Conservation (phyloP, 1,140 invertebrate genomes). For the Drosophila ambigua region DNA sequence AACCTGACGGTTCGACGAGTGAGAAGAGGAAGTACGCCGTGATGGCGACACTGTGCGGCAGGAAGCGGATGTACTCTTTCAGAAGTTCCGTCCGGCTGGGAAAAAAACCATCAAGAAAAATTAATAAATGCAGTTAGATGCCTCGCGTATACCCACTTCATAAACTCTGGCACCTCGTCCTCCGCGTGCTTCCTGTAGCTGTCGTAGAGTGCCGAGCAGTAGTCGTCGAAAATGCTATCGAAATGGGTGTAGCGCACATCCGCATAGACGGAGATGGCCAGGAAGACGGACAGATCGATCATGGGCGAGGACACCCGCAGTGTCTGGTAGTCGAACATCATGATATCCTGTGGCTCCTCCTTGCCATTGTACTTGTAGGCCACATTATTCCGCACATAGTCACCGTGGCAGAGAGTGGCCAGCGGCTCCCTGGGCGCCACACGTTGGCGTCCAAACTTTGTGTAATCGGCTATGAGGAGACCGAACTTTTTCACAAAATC, state of each 20-base stretch:
- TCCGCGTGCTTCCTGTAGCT: conserved; percentile 45
- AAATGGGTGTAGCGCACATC: conserved; percentile 69
- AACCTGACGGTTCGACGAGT: conserved; percentile 48
- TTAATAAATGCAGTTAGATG: not conserved
- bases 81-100: conserved; percentile 54
- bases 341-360: conserved; percentile 59
- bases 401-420: conserved; percentile 75
- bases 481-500: conserved; percentile 54
- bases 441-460: conserved; percentile 44
- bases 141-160: conserved; percentile 47
- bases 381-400: conserved; percentile 79
- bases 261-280: conserved; percentile 59
- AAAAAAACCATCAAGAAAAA: not conserved
- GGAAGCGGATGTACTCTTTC: conserved; percentile 64
- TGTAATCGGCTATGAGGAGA: conserved; percentile 29
- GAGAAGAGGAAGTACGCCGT: conserved; percentile 49
- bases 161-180: conserved; percentile 42
- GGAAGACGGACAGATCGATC: conserved; percentile 68
- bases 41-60: conserved; percentile 58
- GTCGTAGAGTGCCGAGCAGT: conserved; percentile 49
- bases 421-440: conserved; percentile 69
- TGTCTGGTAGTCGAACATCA: conserved; percentile 83
- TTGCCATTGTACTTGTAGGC: conserved; percentile 64
- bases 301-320: conserved; percentile 73
- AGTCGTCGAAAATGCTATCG: conserved; percentile 65